Conservation (phyloP, 2,888 invertebrate genomes). For the Athetis lepigone region DNA sequence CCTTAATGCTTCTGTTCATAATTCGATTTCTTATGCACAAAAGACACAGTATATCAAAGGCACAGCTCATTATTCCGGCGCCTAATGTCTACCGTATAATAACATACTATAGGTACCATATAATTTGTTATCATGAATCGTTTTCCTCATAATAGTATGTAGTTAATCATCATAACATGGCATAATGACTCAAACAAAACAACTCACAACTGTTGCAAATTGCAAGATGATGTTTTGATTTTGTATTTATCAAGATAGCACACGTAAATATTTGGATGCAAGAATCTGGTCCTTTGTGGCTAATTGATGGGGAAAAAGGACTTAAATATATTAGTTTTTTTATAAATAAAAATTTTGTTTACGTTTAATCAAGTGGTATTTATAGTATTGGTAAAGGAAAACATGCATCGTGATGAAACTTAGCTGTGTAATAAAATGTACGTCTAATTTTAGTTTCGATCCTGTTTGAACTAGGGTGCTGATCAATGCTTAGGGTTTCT, state of each 20-base stretch:
- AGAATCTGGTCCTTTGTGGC: neutral
- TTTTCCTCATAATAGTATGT: constrained; percentile 49
- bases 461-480: neutral
- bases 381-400: neutral
- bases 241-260: constrained; percentile 6
- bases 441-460: neutral
- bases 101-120: constrained; percentile 23
- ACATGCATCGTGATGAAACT: neutral
- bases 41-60: constrained; percentile 20
- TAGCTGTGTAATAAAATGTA: neutral
- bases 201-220: constrained; percentile 36
- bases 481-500: neutral
- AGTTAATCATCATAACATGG: constrained; percentile 43
- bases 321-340: neutral
- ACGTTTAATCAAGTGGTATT: neutral
- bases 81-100: constrained; percentile 46
- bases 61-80: constrained; percentile 36
- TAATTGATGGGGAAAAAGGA: constrained; percentile 2
- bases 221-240: constrained; percentile 39
- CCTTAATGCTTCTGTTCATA: constrained; percentile 2
- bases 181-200: constrained; percentile 42
- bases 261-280: neutral
- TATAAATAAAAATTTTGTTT: neutral
- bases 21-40: constrained; percentile 29
- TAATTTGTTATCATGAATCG: constrained; percentile 49